A percentile compares a stretch with the other conserved stretches of the same genome.
Conservation (phyloP, 2,888 invertebrate genomes). For the Cryptus armator region DNA sequence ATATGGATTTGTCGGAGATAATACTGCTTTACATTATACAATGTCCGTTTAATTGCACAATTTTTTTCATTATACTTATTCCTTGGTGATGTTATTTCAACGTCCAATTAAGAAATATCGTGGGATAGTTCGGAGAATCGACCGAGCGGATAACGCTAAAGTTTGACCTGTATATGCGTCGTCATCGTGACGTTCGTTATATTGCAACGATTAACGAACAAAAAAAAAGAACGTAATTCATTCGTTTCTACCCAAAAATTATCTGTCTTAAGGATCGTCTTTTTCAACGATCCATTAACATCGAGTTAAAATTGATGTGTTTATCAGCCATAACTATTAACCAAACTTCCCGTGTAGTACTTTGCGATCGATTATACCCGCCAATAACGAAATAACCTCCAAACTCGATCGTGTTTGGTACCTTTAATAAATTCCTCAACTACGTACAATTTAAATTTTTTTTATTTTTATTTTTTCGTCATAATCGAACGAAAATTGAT, state of each 20-base stretch:
- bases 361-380: neutral
- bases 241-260: neutral
- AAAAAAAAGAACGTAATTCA: neutral
- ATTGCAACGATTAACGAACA: neutral
- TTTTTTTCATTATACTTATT: neutral
- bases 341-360: neutral
- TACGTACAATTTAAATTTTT: neutral
- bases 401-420: neutral
- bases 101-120: neutral
- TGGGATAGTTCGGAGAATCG: neutral
- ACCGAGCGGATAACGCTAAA: neutral
- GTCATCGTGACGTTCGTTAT: neutral
- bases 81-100: conserved; percentile 1
- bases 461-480: neutral
- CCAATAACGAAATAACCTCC: neutral
- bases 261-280: neutral
- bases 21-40: conserved; percentile 4
- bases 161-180: neutral
- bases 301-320: neutral
- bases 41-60: conserved; percentile 27
- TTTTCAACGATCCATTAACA: neutral
- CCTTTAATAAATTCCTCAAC: neutral
- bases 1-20: conserved; percentile 27
- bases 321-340: conserved; percentile 1
- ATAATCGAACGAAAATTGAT: conserved; percentile 29